phyloP scores from a whole-genome alignment of 1,140 invertebrate genomes.

The Trachymyrmex cornetzi region DNA sequence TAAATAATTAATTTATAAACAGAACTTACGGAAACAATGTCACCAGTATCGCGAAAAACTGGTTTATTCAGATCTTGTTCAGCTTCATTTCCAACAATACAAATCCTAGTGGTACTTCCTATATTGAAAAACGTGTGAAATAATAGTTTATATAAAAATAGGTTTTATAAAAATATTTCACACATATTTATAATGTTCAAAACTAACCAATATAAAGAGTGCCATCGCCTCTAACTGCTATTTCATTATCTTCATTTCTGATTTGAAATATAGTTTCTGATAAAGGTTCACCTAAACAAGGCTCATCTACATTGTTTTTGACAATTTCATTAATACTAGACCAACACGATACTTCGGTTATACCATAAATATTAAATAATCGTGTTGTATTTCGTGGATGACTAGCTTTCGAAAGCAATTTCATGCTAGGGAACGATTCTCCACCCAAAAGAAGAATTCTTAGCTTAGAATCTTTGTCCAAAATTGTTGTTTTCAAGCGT shows the following conservation, averaged over 20 bases:
- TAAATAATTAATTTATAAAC: not conserved
- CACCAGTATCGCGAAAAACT: slow-evolving; percentile 90
- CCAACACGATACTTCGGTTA: slow-evolving; percentile 95
- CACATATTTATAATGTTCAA: slow-evolving; percentile 47
- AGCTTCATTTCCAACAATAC: slow-evolving; percentile 88
- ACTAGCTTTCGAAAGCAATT: slow-evolving; percentile 85
- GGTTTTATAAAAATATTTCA: slow-evolving; percentile 16
- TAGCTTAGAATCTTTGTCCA: slow-evolving; percentile 86
- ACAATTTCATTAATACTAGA: slow-evolving; percentile 89
- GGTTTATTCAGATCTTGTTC: slow-evolving; percentile 80
- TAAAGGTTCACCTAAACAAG: slow-evolving; percentile 88
- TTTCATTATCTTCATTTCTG: slow-evolving; percentile 77
- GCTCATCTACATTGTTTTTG: slow-evolving; percentile 62
- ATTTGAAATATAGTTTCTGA: slow-evolving; percentile 89
- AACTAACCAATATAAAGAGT: slow-evolving; percentile 88
- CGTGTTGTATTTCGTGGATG: slow-evolving; percentile 86
- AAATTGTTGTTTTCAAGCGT: slow-evolving; percentile 87
- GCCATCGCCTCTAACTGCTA: slow-evolving; percentile 84
- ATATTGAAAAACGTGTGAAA: slow-evolving; percentile 63
- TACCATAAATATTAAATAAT: slow-evolving; percentile 93
- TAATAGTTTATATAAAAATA: slow-evolving; percentile 23
- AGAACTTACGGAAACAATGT: slow-evolving; percentile 86
- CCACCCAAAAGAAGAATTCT: slow-evolving; percentile 89
- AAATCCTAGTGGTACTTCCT: slow-evolving; percentile 89
- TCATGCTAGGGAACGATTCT: slow-evolving; percentile 87